These are phyloP conservation scores for Platalea minor DNA, from an alignment of 2,797 vertebrate genomes.

Conservation along the genomic window DNA sequence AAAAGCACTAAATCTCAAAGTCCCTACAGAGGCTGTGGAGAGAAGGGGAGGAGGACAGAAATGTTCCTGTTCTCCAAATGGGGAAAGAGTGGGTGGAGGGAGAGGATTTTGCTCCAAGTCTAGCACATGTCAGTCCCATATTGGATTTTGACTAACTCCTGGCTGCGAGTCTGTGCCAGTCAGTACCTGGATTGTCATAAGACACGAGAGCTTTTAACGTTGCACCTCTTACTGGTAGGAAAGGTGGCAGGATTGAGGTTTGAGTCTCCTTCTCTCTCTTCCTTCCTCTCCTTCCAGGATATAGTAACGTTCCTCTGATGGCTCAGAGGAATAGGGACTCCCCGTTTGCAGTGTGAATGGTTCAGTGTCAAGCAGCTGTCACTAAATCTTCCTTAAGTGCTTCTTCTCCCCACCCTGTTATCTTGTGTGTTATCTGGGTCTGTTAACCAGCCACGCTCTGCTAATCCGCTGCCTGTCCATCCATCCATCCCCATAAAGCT, in stretches of 20 bases:
- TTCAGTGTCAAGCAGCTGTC: conserved; percentile 17
- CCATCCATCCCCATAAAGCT: conserved; percentile 52
- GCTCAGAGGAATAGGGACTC: conserved; percentile 1
- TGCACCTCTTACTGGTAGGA: background rate
- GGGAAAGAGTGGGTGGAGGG: conserved; percentile 17
- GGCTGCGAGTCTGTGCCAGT: background rate
- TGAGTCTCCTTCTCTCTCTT: background rate
- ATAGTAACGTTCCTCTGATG: background rate
- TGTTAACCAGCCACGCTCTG: conserved; percentile 39
- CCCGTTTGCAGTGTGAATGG: background rate
- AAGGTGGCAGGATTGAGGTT: background rate
- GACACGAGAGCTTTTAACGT: background rate
- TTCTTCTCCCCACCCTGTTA: conserved; percentile 18
- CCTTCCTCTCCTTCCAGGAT: background rate
- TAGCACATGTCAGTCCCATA: conserved; percentile 14
- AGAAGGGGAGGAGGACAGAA: background rate
- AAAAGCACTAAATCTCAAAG: background rate
- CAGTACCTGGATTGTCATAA: background rate
- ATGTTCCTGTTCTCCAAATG: background rate
- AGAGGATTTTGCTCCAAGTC: conserved; percentile 28
- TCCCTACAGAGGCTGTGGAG: background rate
- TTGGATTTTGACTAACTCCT: background rate
- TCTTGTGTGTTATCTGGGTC: conserved; percentile 29
- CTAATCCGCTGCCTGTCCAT: conserved; percentile 41
- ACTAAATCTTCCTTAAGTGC: conserved; percentile 47